Conservation (phyloP, 2,888 invertebrate species). For the Barypeithes pellucidus region DNA sequence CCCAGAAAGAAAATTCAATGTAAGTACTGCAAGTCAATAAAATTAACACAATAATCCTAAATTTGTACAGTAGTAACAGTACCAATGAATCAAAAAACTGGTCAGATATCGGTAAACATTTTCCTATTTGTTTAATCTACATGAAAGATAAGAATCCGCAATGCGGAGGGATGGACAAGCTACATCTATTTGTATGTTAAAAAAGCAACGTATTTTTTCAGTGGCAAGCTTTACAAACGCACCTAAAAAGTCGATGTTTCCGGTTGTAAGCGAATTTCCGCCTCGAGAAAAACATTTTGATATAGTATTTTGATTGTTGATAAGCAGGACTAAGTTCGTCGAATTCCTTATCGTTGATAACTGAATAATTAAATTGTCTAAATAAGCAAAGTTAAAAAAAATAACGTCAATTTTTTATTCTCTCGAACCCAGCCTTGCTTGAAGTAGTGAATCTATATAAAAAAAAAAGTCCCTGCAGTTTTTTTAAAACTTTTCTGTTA, state of each 20-base stretch:
- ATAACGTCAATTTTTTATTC: no score
- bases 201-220: slow-evolving; percentile 22
- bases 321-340: not conserved
- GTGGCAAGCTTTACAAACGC: slow-evolving; percentile 5
- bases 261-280: not conserved
- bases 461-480: slow-evolving; percentile 7
- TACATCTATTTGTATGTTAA: slow-evolving; percentile 48
- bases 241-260: not conserved
- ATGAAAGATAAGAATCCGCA: slow-evolving; percentile 35
- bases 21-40: slow-evolving; percentile 20
- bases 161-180: slow-evolving; percentile 43
- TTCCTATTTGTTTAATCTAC: slow-evolving; percentile 23
- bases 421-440: not conserved
- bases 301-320: slow-evolving; percentile 25
- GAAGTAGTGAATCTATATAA: not conserved
- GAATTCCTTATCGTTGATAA: no score
- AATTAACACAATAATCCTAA: not conserved
- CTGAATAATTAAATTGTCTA: no score
- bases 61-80: slow-evolving; percentile 3
- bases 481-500: slow-evolving; percentile 3
- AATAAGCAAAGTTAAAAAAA: no score
- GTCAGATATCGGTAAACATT: not conserved
- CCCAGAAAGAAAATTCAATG: not conserved
- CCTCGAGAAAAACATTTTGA: slow-evolving; percentile 9
- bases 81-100: slow-evolving; percentile 6